These are phyloP conservation scores for Callithrix jacchus DNA, from an alignment of 2,113 vertebrate species.

Conservation along the genomic window DNA sequence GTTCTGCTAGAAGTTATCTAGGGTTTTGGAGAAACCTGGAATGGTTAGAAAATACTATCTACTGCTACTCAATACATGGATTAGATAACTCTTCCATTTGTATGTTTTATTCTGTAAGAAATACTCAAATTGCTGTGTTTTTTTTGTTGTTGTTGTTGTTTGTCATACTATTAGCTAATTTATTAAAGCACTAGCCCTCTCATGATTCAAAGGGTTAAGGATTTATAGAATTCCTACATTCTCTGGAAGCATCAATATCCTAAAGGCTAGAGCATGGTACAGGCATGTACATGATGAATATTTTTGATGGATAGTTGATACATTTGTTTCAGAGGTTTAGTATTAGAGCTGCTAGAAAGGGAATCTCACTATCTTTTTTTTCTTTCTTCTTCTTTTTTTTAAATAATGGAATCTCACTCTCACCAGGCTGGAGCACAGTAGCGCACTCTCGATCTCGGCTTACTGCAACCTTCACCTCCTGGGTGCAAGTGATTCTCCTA, in stretches of 20 bases:
- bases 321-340: not conserved
- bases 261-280: not conserved
- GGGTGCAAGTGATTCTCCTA: too few relatives aligned
- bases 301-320: not conserved
- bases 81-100: not conserved
- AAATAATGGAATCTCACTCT: too few relatives aligned
- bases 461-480: too few relatives aligned
- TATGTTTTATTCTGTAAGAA: not conserved
- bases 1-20: not conserved
- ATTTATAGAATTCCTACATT: not conserved
- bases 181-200: not conserved
- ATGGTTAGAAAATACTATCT: slow-evolving; percentile 8
- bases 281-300: not conserved
- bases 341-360: not conserved
- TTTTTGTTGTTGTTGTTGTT: fast-evolving
- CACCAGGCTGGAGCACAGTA: too few relatives aligned
- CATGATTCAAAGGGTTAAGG: not conserved
- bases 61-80: not conserved
- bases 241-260: not conserved
- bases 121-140: not conserved
- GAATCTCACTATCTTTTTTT: not conserved
- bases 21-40: not conserved
- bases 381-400: too few relatives aligned
- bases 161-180: not conserved
- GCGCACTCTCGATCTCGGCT: too few relatives aligned